Evolutionary conservation across 1,140 invertebrate genomes (phyloP).

Genomic region (Trichoplusia ni): DNA sequence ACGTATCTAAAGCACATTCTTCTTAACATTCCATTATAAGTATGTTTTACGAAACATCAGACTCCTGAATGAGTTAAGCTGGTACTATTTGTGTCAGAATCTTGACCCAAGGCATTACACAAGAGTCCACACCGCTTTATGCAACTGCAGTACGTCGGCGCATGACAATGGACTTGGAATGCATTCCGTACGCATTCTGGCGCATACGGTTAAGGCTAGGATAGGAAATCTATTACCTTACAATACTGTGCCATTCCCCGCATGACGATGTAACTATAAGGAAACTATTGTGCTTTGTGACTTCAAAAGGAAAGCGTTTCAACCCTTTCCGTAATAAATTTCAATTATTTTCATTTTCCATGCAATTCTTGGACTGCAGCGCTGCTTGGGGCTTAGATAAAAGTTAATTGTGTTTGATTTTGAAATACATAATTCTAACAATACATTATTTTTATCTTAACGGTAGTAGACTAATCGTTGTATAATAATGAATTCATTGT

Average conservation of each 20-base stretch:
- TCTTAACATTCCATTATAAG: constrained; percentile 21
- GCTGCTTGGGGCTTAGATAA: background rate
- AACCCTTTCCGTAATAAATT: background rate
- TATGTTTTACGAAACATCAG: constrained; percentile 18
- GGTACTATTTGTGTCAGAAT: constrained; percentile 46
- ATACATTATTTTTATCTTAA: too few relatives aligned
- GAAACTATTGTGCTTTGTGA: constrained; percentile 7
- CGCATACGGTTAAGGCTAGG: constrained; percentile 25
- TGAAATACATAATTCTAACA: too few relatives aligned
- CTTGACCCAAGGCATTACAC: constrained; percentile 54
- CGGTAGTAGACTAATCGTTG: background rate
- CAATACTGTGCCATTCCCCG: constrained; percentile 14
- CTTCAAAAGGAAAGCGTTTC: background rate
- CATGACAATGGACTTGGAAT: constrained; percentile 75
- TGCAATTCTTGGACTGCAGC: background rate
- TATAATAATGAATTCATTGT: background rate
- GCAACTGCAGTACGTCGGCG: constrained; percentile 55
- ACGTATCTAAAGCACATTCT: constrained; percentile 21
- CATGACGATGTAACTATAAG: constrained; percentile 18
- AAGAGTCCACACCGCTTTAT: constrained; percentile 53
- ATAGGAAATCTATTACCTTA: constrained; percentile 30
- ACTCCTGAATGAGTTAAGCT: constrained; percentile 41
- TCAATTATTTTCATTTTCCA: background rate
- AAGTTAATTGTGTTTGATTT: background rate
- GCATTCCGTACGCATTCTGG: constrained; percentile 53